phyloP scores from a whole-genome alignment of 2,888 invertebrate species.

The Diachrysia chrysitis region DNA sequence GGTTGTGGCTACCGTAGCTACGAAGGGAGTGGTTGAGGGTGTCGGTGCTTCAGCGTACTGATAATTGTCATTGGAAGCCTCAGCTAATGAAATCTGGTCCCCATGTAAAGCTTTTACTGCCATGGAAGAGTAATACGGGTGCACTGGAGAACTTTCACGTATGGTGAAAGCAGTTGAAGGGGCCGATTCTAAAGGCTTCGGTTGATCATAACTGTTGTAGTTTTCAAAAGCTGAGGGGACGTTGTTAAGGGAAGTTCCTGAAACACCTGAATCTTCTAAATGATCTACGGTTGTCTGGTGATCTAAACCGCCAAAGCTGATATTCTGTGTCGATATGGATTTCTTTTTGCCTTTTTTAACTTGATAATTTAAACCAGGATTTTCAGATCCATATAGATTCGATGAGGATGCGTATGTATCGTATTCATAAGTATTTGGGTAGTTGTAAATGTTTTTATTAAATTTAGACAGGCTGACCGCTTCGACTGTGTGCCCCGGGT shows the following conservation, averaged over 20 bases:
- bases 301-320: slow-evolving; percentile 81
- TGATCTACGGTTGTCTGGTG: slow-evolving; percentile 80
- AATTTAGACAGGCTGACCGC: slow-evolving; percentile 68
- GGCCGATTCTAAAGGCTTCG: slow-evolving; percentile 61
- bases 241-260: slow-evolving; percentile 64
- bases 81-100: slow-evolving; percentile 73
- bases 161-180: slow-evolving; percentile 74
- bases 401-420: slow-evolving; percentile 80
- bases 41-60: slow-evolving; percentile 78
- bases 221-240: slow-evolving; percentile 71
- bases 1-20: slow-evolving; percentile 65
- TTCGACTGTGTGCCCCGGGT: slow-evolving; percentile 57
- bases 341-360: slow-evolving; percentile 77
- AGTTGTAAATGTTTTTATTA: slow-evolving; percentile 73
- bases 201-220: slow-evolving; percentile 68
- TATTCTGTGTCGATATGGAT: slow-evolving; percentile 83
- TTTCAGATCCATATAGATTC: slow-evolving; percentile 71
- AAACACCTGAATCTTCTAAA: slow-evolving; percentile 69
- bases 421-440: slow-evolving; percentile 77
- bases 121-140: slow-evolving; percentile 80
- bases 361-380: slow-evolving; percentile 59
- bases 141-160: slow-evolving; percentile 76
- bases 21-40: slow-evolving; percentile 63
- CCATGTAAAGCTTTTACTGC: slow-evolving; percentile 76
- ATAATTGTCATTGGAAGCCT: slow-evolving; percentile 81